These are phyloP conservation scores for Semicossyphus pulcher DNA, from an alignment of 2,113 vertebrate genomes.

Conservation along the genomic window DNA sequence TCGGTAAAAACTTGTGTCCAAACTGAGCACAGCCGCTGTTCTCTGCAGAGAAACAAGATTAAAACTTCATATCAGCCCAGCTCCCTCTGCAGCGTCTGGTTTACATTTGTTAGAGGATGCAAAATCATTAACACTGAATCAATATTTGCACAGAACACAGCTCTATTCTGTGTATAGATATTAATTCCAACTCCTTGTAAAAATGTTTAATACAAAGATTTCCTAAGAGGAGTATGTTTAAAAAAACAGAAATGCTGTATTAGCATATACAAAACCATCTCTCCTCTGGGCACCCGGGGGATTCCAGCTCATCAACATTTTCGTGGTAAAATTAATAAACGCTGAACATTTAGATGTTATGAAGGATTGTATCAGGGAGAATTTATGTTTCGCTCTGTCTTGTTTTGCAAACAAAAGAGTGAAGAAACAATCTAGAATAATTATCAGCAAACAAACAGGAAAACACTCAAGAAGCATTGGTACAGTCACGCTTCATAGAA, in stretches of 20 bases:
- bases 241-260: background rate
- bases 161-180: too few relatives aligned
- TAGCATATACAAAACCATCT: background rate
- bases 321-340: background rate
- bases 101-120: constrained; percentile 20
- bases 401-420: background rate
- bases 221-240: background rate
- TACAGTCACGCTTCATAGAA: background rate
- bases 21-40: background rate
- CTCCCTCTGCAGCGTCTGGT: background rate
- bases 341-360: background rate
- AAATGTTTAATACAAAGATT: too few relatives aligned
- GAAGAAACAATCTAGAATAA: background rate
- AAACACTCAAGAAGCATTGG: background rate
- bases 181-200: too few relatives aligned
- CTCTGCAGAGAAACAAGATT: background rate
- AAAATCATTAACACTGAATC: constrained; percentile 37
- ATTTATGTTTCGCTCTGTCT: background rate
- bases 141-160: constrained; percentile 36
- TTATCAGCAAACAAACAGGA: constrained; percentile 28
- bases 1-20: background rate
- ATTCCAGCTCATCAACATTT: constrained; percentile 22
- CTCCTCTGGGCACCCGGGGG: background rate
- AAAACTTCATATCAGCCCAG: background rate
- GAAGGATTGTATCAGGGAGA: background rate